These are phyloP conservation scores for Anticlea derivata DNA, from an alignment of 2,888 invertebrate species.

Conservation along the genomic window DNA sequence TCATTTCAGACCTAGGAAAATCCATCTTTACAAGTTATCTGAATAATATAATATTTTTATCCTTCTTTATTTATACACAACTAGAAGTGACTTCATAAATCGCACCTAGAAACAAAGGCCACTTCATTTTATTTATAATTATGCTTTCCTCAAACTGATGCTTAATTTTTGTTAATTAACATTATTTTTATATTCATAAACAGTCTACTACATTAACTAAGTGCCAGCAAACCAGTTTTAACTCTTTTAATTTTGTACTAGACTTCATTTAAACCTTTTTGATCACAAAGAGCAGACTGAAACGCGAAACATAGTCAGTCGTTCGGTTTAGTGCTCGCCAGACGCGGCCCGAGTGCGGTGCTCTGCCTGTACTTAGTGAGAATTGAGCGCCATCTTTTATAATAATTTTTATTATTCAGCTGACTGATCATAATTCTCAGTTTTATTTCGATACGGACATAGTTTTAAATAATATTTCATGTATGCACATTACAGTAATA, in stretches of 20 bases:
- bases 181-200: constrained; percentile 16
- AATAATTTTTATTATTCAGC: constrained; percentile 1
- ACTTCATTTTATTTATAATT: not conserved
- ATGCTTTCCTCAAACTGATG: not conserved
- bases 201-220: constrained; percentile 16
- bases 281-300: constrained; percentile 10
- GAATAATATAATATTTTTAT: no score
- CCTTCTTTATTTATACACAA: no score
- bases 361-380: not conserved
- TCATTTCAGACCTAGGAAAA: no score
- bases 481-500: no score
- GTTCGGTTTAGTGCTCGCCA: constrained; percentile 20
- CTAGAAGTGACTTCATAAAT: no score
- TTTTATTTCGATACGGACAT: no score
- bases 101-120: constrained; percentile 1
- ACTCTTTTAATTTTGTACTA: constrained; percentile 19
- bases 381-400: not conserved
- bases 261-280: constrained; percentile 16
- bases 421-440: not conserved
- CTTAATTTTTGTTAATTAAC: constrained; percentile 12
- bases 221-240: constrained; percentile 23
- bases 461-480: no score
- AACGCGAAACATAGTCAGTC: constrained; percentile 5
- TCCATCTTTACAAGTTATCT: no score
- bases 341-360: constrained; percentile 8